A percentile compares a stretch with the other conserved stretches of the same genome.
Evolutionary conservation across 1,140 invertebrate species (phyloP).

Genomic region (Cydia amplana): DNA sequence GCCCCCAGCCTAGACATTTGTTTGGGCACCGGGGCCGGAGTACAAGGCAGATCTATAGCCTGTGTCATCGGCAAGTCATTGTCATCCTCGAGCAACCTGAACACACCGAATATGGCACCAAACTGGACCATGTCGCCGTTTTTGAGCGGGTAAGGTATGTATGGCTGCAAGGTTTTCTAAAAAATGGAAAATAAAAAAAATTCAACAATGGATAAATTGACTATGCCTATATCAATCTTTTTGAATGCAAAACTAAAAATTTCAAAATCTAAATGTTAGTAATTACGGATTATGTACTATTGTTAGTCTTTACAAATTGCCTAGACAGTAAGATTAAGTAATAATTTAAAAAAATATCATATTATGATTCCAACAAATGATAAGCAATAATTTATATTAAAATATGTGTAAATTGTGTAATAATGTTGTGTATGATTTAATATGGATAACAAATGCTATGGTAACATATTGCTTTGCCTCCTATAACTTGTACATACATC

Average conservation of each 20-base stretch:
- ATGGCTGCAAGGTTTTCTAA: slow-evolving; percentile 62
- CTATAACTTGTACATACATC: too few relatives aligned
- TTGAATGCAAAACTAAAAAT: neutral
- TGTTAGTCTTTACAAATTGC: too few relatives aligned
- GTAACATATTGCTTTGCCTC: too few relatives aligned
- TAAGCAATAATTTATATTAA: too few relatives aligned
- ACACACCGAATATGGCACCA: slow-evolving; percentile 65
- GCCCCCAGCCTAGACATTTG: slow-evolving; percentile 45
- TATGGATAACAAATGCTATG: too few relatives aligned
- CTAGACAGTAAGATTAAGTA: too few relatives aligned
- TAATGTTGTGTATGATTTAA: too few relatives aligned
- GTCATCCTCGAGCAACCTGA: slow-evolving; percentile 61
- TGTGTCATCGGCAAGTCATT: slow-evolving; percentile 68
- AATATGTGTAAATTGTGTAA: too few relatives aligned
- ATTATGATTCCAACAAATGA: too few relatives aligned
- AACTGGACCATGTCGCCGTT: slow-evolving; percentile 70
- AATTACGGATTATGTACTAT: too few relatives aligned
- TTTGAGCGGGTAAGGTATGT: slow-evolving; percentile 58
- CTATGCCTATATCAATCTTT: neutral
- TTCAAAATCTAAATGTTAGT: neutral
- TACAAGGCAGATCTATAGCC: slow-evolving; percentile 63
- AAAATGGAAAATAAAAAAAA: slow-evolving; percentile 36
- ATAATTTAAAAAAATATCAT: too few relatives aligned
- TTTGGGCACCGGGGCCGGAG: slow-evolving; percentile 47
- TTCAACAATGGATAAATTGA: too few relatives aligned